These are phyloP conservation scores for Lutraria rhynchaena DNA, from an alignment of 1,140 invertebrate genomes.

Conservation along the genomic window DNA sequence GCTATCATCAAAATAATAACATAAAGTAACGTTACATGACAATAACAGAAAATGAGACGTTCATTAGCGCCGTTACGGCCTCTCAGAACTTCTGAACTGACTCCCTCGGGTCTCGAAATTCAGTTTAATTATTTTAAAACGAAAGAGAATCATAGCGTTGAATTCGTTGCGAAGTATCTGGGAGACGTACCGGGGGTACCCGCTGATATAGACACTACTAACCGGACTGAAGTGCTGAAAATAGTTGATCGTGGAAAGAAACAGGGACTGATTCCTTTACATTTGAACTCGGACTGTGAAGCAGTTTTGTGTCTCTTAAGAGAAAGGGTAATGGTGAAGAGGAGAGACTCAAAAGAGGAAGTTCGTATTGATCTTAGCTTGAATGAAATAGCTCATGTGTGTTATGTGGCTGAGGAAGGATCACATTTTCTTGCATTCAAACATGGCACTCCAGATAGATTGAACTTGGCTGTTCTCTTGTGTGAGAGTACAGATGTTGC, in stretches of 20 bases:
- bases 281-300: constrained; percentile 68
- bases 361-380: constrained; percentile 76
- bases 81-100: constrained; percentile 16
- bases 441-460: constrained; percentile 74
- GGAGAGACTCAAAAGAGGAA: constrained; percentile 72
- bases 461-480: constrained; percentile 35
- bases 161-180: constrained; percentile 70
- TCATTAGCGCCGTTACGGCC: constrained; percentile 17
- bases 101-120: constrained; percentile 5
- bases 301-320: constrained; percentile 77
- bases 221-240: constrained; percentile 79
- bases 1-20: no score
- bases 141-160: constrained; percentile 25
- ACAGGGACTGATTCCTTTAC: constrained; percentile 73
- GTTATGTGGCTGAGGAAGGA: constrained; percentile 81
- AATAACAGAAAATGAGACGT: neutral
- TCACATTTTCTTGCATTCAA: constrained; percentile 79
- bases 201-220: constrained; percentile 78
- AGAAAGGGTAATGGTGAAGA: constrained; percentile 76
- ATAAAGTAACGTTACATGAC: neutral
- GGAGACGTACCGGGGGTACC: constrained; percentile 78
- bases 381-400: constrained; percentile 80
- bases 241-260: constrained; percentile 81
- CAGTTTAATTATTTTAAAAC: constrained; percentile 16
- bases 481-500: constrained; percentile 61